phyloP scores from a whole-genome alignment of 2,797 vertebrate species.

The Falco novaeseelandiae region DNA sequence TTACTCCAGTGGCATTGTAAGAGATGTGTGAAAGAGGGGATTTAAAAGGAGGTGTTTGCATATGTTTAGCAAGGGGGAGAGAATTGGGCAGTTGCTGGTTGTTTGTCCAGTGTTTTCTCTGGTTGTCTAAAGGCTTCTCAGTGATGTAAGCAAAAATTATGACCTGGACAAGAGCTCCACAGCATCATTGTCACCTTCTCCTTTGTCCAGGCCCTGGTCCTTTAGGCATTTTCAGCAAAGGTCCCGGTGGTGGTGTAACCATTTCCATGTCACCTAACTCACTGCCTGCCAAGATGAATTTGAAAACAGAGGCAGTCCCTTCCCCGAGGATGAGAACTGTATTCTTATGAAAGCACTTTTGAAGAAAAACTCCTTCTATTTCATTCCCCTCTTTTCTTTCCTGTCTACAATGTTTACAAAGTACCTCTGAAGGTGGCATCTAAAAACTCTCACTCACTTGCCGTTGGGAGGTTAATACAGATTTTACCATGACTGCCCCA shows the following conservation, averaged over 20 bases:
- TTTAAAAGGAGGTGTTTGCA: background rate
- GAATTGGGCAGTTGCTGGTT: background rate
- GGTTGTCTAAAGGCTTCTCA: background rate
- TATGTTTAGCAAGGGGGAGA: background rate
- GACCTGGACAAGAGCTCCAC: background rate
- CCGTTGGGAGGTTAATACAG: background rate
- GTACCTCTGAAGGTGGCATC: background rate
- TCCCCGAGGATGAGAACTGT: background rate
- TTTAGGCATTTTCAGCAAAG: background rate
- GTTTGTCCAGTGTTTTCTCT: background rate
- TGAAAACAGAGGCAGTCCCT: background rate
- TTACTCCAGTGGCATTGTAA: background rate
- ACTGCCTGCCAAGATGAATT: background rate
- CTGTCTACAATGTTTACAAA: background rate
- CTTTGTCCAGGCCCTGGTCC: background rate
- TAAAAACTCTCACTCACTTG: background rate
- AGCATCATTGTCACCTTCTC: background rate
- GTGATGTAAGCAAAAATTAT: background rate
- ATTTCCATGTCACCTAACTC: background rate
- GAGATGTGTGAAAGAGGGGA: background rate
- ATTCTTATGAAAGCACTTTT: background rate
- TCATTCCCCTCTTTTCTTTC: background rate
- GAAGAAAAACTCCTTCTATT: background rate
- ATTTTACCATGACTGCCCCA: background rate
- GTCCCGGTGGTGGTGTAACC: background rate